Percentiles rank a stretch among this genome's conserved stretches.
Evolutionary conservation across 1,140 invertebrate genomes (phyloP).

Genomic region (Augochlora pura): DNA sequence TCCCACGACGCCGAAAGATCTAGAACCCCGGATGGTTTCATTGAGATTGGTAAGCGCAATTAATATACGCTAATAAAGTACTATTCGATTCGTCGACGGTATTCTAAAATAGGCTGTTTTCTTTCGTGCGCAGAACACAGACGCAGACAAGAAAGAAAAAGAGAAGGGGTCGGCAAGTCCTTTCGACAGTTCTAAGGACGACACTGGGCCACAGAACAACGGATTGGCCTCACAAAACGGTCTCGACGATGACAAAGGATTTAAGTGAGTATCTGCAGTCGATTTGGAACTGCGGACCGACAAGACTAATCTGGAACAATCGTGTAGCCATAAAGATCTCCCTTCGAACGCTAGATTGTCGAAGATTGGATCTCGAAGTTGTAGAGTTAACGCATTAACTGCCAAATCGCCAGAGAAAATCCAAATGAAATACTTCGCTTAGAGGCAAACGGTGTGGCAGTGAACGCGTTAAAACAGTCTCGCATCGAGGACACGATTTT

Average conservation of each 20-base stretch:
- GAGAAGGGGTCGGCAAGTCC: conserved; percentile 79
- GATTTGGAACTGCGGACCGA: too few relatives aligned
- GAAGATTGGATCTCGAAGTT: neutral
- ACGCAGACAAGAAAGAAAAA: conserved; percentile 80
- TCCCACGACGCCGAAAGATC: conserved; percentile 87
- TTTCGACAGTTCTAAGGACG: conserved; percentile 81
- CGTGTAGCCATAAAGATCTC: too few relatives aligned
- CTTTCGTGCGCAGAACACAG: conserved; percentile 72
- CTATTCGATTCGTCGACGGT: neutral
- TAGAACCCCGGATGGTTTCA: conserved; percentile 87
- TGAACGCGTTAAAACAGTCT: neutral
- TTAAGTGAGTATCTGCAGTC: conserved; percentile 87
- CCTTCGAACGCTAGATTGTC: neutral
- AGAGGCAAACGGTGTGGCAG: too few relatives aligned
- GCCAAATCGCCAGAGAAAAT: neutral
- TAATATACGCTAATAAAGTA: neutral
- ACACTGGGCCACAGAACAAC: conserved; percentile 89
- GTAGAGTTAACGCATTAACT: neutral
- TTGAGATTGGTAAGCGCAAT: conserved; percentile 83
- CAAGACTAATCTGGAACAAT: too few relatives aligned
- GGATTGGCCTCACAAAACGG: conserved; percentile 86
- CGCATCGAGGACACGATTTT: neutral
- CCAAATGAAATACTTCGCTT: too few relatives aligned
- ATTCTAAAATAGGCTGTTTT: conserved; percentile 5
- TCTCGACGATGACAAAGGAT: conserved; percentile 93